These are phyloP conservation scores for Brachystomella parvula DNA, from an alignment of 1,140 invertebrate genomes.

Conservation along the genomic window DNA sequence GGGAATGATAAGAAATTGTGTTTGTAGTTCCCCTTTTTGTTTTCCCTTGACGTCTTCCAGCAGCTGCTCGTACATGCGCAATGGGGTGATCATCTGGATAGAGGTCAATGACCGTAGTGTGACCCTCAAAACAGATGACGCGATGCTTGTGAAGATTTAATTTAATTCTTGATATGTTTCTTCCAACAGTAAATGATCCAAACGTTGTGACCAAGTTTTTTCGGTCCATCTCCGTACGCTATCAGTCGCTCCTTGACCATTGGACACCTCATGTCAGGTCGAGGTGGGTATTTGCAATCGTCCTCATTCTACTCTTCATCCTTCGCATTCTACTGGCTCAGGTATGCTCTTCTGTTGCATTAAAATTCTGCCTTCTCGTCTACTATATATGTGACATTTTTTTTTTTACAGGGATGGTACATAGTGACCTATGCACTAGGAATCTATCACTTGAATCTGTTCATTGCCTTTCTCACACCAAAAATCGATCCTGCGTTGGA, in stretches of 20 bases:
- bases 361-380: slow-evolving; percentile 14
- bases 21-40: no score
- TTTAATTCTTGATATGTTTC: not conserved
- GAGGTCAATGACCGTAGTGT: no score
- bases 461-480: slow-evolving; percentile 98
- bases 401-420: slow-evolving; percentile 87
- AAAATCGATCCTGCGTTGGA: slow-evolving; percentile 96
- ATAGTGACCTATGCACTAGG: slow-evolving; percentile 97
- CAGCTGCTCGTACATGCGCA: no score
- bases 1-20: no score
- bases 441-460: slow-evolving; percentile 98
- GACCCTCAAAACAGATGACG: no score
- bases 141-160: no score
- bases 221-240: slow-evolving; percentile 39
- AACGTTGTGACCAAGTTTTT: slow-evolving; percentile 32
- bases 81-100: no score
- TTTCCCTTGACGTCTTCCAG: no score
- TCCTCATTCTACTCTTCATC: slow-evolving; percentile 46
- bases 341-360: slow-evolving; percentile 40
- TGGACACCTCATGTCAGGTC: slow-evolving; percentile 48
- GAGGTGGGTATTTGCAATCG: slow-evolving; percentile 48
- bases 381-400: slow-evolving; percentile 1
- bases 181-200: not conserved
- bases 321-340: slow-evolving; percentile 44
- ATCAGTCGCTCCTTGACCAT: slow-evolving; percentile 51